Evolutionary conservation across 2,888 invertebrate species (phyloP).

Genomic region (Andricus quercusramuli): DNA sequence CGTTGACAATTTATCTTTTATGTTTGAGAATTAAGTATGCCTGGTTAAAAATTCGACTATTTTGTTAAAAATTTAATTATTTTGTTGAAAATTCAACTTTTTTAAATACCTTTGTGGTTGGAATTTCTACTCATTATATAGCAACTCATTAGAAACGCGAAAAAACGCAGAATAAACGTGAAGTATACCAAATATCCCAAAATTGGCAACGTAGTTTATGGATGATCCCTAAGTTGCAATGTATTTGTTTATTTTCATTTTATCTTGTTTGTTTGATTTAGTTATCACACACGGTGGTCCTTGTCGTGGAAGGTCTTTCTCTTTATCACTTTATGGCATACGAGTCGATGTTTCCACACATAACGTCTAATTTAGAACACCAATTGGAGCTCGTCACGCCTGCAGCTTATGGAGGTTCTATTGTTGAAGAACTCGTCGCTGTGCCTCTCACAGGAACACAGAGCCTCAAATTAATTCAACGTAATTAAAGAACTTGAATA

Average conservation of each 20-base stretch:
- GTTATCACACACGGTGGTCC: conserved; percentile 85
- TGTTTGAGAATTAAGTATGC: too few species aligned
- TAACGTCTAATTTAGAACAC: conserved; percentile 82
- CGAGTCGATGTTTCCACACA: conserved; percentile 82
- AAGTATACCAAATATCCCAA: too few species aligned
- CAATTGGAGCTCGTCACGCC: conserved; percentile 89
- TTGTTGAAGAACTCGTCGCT: conserved; percentile 88
- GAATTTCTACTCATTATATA: too few species aligned
- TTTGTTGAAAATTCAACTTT: too few species aligned
- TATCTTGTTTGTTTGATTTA: conserved; percentile 49
- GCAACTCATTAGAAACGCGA: too few species aligned
- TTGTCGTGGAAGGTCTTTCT: conserved; percentile 90
- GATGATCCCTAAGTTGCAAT: too few species aligned
- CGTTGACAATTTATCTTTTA: too few species aligned
- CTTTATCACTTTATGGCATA: conserved; percentile 85
- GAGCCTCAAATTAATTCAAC: conserved; percentile 82
- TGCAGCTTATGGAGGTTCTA: conserved; percentile 84
- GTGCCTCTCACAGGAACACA: conserved; percentile 88
- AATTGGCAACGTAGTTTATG: too few species aligned
- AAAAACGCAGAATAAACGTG: too few species aligned
- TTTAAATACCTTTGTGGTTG: too few species aligned
- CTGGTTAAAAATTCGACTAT: too few species aligned
- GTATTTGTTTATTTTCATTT: neutral
- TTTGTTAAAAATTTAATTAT: too few species aligned
- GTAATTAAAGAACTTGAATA: conserved; percentile 54